Evolutionary conservation across 2,888 invertebrate genomes (phyloP), one percentile per base, ranked within the genome.

Genomic region (Pterostichus niger): DNA sequence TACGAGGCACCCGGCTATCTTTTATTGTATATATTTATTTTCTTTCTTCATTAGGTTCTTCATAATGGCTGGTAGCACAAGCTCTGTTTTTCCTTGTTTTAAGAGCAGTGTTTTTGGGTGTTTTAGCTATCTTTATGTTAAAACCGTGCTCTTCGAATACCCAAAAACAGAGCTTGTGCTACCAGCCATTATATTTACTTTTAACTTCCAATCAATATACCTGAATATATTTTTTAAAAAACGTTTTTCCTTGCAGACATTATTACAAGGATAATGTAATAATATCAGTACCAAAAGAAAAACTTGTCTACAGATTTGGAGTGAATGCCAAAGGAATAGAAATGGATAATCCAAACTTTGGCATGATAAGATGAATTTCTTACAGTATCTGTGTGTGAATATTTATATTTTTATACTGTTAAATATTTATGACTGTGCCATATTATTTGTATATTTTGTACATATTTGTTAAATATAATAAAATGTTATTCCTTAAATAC

Each of bases 391-490:
- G 15, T 71, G 40, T 44, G 10, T 24, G 1, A 71, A 17, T 71
- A 71, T 71, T 71, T 71, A 71, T 71, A 71, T 71, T 71, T 71
- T 71, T 71, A 17, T 71, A 71, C n/a, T 71, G 40, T 71, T 71
- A 10, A 56, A 56, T 56, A 44, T 24, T 71, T 71, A 33, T n/a
- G n/a, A 35, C 13, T 71, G 68, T 71, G 68, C 68, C 68, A 71
- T 71, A 71, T 40, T 24, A 68, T 17, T 17, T 71, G 44, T 71
- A 71, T 10, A 71, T 71, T 17, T 71, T 71, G 68, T 71, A 71
- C 13, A 68, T 44, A 71, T 17, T 33, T 71, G 68, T 71, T 71
- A 46, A 15, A 44, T 44, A 64, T 33, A 64, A 6, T 44, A 71
- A 61, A 64, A 64, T 13, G 7, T 64, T 64, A 35, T 13, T 49